Percentiles rank a stretch among this genome's conserved stretches.
These are phyloP conservation scores for Malurus leucopterus DNA, from an alignment of 2,797 vertebrate genomes.

Conservation along the genomic window DNA sequence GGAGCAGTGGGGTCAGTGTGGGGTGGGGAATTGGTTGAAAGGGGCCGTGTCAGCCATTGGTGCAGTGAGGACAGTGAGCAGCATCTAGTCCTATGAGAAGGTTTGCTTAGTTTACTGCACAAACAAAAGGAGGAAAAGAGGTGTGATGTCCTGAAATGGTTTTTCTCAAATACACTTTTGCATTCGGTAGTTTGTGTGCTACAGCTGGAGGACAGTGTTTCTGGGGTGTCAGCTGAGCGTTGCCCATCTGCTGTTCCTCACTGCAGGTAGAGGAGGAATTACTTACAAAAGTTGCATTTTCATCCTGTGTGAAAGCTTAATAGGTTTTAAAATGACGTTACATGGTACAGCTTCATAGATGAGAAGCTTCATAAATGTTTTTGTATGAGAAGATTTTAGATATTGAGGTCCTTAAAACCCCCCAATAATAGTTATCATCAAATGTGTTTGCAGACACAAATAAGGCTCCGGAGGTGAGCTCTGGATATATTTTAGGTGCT, in stretches of 20 bases:
- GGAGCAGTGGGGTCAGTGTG: rapidly evolving
- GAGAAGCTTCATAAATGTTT: not conserved
- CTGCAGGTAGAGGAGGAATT: not conserved
- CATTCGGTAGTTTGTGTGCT: rapidly evolving
- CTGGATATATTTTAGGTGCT: not conserved
- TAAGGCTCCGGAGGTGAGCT: not conserved
- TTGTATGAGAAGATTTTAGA: not conserved
- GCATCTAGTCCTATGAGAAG: not conserved
- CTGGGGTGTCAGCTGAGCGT: not conserved
- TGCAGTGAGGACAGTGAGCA: not conserved
- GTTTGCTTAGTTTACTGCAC: not conserved
- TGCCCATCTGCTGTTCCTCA: not conserved
- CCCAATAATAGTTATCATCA: rapidly evolving
- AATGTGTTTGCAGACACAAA: not conserved
- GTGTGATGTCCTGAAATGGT: not conserved
- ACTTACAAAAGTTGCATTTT: not conserved
- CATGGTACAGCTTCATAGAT: not conserved
- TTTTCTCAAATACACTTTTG: not conserved
- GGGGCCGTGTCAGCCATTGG: not conserved
- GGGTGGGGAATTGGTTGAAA: not conserved
- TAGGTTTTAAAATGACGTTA: not conserved
- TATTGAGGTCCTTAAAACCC: rapidly evolving
- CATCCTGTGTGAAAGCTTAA: not conserved
- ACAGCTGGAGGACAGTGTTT: not conserved
- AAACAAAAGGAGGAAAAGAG: not conserved